Evolutionary conservation across 2,888 invertebrate species (phyloP), one percentile per base, ranked within the genome.

Genomic region (Polyommatus icarus): DNA sequence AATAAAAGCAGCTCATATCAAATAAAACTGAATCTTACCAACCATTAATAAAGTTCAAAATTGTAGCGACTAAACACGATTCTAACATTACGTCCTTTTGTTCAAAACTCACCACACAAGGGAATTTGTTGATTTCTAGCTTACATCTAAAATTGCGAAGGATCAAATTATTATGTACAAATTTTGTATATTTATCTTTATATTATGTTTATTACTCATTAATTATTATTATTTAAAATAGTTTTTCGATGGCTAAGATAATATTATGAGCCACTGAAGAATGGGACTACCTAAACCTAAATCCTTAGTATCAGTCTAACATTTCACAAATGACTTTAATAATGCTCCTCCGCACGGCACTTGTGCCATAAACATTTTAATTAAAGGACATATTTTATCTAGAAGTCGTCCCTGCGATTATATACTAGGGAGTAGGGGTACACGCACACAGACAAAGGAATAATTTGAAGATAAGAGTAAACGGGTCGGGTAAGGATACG

Each of bases 401-500:
- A 67, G 29, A 29, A 67, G 29, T 67, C 24, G 67, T 67, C 67
- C 67, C 67, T 32, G 15, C 20, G 29, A 57, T 61, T 71, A 54
- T 29, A 75, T 32, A 15, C 59, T 72, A 78, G 12, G 76, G 77
- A 15, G 46, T 72, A 78, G 12, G 76, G 77, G 54, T 6, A 67
- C 29, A 36, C 59, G 36, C 75, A 78, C 81, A 81, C 83, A 81
- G 81, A 84, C 83, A 84, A 81, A 82, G 79, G 81, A 82, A 86
- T 84, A 82, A 82, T 84, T 85, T 84, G 89, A 90, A 93, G 93
- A 93, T 93, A 93, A 93, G 90, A 85, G 82, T 80, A 83, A 87
- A 90, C 89, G 91, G 91, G 90, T 89, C 86, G 88, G 85, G 83
- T 88, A 90, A 91, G 91, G 91, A 91, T 90, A 90, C 89, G 87